phyloP scores from a whole-genome alignment of 2,113 vertebrate species.

The Macaca fascicularis region DNA sequence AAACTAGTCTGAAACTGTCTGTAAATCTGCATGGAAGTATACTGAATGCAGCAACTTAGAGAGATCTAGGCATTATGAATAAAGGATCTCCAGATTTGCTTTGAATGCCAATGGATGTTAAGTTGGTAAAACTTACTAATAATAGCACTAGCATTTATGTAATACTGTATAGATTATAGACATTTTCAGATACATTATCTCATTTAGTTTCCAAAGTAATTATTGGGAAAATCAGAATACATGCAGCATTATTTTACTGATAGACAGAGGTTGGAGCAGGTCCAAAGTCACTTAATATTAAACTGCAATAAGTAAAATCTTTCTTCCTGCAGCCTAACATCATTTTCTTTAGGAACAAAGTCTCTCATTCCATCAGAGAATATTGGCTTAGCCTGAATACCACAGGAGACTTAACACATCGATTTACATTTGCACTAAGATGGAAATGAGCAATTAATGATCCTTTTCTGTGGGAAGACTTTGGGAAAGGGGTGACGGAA shows the following conservation, averaged over 20 bases:
- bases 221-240: conserved; percentile 34
- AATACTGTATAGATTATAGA: conserved; percentile 31
- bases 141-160: conserved; percentile 45
- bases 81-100: conserved; percentile 44
- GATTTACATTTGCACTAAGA: conserved; percentile 21
- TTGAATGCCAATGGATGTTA: conserved; percentile 58
- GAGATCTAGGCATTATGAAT: conserved; percentile 29
- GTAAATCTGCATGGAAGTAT: conserved; percentile 53
- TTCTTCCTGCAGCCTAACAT: not conserved
- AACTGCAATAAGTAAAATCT: conserved; percentile 12
- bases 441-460: not conserved
- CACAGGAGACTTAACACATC: not conserved
- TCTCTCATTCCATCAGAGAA: not conserved
- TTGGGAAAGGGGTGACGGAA: not conserved
- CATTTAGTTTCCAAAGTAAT: conserved; percentile 65
- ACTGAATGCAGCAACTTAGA: conserved; percentile 3
- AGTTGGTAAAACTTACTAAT: conserved; percentile 58
- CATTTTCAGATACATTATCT: conserved; percentile 57
- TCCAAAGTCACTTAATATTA: conserved; percentile 10
- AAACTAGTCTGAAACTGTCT: conserved; percentile 51
- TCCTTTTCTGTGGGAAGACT: not conserved
- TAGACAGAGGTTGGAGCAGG: conserved; percentile 28
- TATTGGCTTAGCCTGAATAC: not conserved
- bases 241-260: conserved; percentile 34
- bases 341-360: not conserved